Evolutionary conservation across 2,797 vertebrate genomes (phyloP).

Genomic region (Sphenopsis melanotis): DNA sequence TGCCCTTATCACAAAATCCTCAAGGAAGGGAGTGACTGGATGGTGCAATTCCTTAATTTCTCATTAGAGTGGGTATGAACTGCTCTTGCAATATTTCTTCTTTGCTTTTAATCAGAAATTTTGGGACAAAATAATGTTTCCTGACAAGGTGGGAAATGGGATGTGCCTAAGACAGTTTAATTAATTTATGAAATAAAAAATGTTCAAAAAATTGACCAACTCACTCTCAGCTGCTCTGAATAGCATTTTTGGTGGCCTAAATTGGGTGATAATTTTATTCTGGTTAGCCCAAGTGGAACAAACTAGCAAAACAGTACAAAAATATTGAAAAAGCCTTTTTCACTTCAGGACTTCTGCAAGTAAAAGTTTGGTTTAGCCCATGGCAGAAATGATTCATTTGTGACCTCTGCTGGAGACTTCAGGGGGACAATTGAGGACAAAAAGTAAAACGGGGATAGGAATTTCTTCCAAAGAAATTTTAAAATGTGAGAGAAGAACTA

Average conservation of each 20-base stretch:
- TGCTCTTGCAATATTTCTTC: not conserved
- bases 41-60: not conserved
- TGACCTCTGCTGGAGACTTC: not conserved
- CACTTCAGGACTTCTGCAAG: not conserved
- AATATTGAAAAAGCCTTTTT: not conserved
- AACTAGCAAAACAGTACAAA: not conserved
- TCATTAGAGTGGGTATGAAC: rapidly evolving
- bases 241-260: not conserved
- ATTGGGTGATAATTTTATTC: not conserved
- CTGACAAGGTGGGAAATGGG: not conserved
- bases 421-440: not conserved
- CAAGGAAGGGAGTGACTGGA: not conserved
- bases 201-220: not conserved
- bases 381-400: not conserved
- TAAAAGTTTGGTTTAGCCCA: not conserved
- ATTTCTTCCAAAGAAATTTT: not conserved
- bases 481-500: not conserved
- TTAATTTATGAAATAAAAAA: not conserved
- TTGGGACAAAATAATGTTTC: not conserved
- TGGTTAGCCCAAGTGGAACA: not conserved
- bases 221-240: not conserved
- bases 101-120: not conserved
- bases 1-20: not conserved
- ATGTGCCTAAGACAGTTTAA: not conserved
- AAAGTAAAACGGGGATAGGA: not conserved